These are phyloP conservation scores for Galeruca laticollis DNA, from an alignment of 2,888 invertebrate genomes.

Conservation along the genomic window DNA sequence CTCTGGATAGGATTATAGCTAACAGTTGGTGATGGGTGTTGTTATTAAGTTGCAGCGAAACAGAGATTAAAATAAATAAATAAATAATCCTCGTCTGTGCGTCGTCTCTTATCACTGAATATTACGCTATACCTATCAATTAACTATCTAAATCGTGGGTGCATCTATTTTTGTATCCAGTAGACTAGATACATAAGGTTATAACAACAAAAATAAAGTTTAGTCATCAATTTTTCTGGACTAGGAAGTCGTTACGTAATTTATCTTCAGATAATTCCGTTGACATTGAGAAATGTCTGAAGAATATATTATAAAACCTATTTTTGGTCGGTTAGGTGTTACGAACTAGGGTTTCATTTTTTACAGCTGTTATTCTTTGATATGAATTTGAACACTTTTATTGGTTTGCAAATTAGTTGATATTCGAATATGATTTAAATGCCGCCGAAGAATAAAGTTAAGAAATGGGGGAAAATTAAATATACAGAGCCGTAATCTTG, in stretches of 20 bases:
- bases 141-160: no score
- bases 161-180: not conserved
- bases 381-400: not conserved
- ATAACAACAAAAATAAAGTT: conserved; percentile 21
- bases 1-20: no score
- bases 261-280: conserved; percentile 18
- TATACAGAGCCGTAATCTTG: no score
- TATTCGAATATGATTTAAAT: not conserved
- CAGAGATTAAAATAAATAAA: no score
- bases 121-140: no score
- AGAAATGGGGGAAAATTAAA: not conserved
- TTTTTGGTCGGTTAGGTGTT: conserved; percentile 20
- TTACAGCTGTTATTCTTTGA: not conserved
- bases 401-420: not conserved
- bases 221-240: conserved; percentile 23
- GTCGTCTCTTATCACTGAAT: no score
- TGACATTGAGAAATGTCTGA: conserved; percentile 26
- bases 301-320: conserved; percentile 18
- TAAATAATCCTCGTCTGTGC: no score
- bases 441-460: not conserved
- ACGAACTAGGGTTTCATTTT: not conserved
- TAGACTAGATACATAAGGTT: not conserved
- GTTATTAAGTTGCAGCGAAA: no score
- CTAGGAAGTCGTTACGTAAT: conserved; percentile 31
- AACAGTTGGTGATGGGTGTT: no score